Evolutionary conservation across 2,888 invertebrate species (phyloP).

Genomic region (Teleogryllus oceanicus): DNA sequence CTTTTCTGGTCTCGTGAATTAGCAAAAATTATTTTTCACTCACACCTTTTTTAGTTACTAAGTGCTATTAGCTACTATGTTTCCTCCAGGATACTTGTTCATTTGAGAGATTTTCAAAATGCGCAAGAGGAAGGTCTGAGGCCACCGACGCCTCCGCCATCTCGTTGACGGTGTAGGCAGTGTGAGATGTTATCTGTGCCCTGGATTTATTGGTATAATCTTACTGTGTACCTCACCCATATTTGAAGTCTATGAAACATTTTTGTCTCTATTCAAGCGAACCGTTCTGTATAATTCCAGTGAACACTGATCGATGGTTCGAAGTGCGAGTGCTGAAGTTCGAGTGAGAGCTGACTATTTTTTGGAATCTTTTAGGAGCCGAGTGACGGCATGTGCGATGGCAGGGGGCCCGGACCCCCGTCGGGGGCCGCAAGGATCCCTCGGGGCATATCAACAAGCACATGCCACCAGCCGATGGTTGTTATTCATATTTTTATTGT

Average conservation of each 20-base stretch:
- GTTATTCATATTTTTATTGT: constrained; percentile 10
- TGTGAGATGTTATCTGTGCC: background rate
- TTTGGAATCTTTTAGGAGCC: background rate
- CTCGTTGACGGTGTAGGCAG: no score
- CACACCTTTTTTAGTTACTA: no score
- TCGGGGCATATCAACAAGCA: background rate
- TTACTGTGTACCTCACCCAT: background rate
- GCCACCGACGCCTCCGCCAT: no score
- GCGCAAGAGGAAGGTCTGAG: no score
- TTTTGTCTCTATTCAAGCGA: background rate
- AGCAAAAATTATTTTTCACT: no score
- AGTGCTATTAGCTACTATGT: no score
- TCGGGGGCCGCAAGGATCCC: no score
- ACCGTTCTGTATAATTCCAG: background rate
- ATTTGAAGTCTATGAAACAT: background rate
- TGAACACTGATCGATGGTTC: background rate
- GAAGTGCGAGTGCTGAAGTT: background rate
- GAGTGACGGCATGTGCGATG: background rate
- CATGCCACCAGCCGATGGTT: background rate
- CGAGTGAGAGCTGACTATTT: background rate
- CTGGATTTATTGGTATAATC: background rate
- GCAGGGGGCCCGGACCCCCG: background rate
- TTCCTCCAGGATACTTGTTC: no score
- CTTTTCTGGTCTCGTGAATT: no score
- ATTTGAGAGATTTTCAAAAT: no score